phyloP scores from a whole-genome alignment of 2,797 vertebrate genomes.

The Naso thynnoides region DNA sequence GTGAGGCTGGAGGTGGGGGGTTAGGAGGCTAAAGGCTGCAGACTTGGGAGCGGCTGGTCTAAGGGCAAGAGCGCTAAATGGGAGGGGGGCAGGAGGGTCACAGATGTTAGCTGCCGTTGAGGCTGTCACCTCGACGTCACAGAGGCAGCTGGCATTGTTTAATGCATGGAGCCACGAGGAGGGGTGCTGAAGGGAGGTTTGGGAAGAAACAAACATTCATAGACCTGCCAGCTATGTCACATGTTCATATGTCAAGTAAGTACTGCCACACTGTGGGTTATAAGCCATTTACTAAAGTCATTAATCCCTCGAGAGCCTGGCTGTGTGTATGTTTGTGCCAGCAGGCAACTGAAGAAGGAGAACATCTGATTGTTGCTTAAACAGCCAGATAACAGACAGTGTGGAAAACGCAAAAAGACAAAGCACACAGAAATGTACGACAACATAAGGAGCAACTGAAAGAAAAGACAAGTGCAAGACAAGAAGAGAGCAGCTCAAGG shows the following conservation, averaged over 20 bases:
- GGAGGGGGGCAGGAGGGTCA: constrained; percentile 56
- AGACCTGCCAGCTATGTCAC: constrained; percentile 60
- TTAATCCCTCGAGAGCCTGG: constrained; percentile 52
- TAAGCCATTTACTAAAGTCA: constrained; percentile 53
- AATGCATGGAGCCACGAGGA: constrained; percentile 40
- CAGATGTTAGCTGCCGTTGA: constrained; percentile 81
- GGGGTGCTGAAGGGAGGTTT: background rate
- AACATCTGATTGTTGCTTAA: constrained; percentile 17
- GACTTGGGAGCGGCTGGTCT: constrained; percentile 50
- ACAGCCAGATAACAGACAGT: constrained; percentile 15
- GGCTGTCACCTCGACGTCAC: constrained; percentile 68
- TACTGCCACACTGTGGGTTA: constrained; percentile 53
- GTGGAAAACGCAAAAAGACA: background rate
- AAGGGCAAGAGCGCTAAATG: constrained; percentile 53
- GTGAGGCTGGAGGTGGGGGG: constrained; percentile 39
- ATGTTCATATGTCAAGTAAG: constrained; percentile 71
- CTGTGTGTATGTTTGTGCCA: constrained; percentile 35
- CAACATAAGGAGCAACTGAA: constrained; percentile 6
- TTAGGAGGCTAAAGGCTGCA: constrained; percentile 33
- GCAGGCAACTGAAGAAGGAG: constrained; percentile 22
- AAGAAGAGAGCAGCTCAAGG: background rate
- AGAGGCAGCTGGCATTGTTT: constrained; percentile 78
- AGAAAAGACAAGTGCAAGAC: background rate
- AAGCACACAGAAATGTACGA: background rate
- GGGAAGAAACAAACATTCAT: constrained; percentile 35